Evolutionary conservation across 2,113 vertebrate species (phyloP).

Genomic region (Triplophysa dalaica): DNA sequence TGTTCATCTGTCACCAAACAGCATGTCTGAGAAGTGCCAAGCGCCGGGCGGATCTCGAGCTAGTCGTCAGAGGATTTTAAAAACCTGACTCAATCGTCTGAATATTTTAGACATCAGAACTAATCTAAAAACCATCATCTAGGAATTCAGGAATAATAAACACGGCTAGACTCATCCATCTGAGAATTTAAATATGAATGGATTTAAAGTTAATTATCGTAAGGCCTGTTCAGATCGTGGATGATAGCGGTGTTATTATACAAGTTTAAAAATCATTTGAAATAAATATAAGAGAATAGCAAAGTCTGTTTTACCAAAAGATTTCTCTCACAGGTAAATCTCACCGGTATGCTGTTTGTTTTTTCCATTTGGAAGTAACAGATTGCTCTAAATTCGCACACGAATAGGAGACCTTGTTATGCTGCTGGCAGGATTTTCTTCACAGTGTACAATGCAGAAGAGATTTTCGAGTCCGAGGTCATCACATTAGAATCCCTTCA

Average conservation of each 20-base stretch:
- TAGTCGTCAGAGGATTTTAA: neutral
- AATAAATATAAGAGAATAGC: too few species aligned
- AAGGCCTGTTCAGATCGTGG: too few species aligned
- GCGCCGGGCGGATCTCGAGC: neutral
- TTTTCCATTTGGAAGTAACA: neutral
- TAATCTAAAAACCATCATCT: neutral
- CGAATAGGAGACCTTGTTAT: slow-evolving; percentile 31
- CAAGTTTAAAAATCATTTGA: too few species aligned
- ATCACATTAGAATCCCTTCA: slow-evolving; percentile 4
- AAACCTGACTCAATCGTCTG: neutral
- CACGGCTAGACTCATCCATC: neutral
- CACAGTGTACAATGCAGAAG: neutral
- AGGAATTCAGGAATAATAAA: neutral
- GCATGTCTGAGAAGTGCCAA: neutral
- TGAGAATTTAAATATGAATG: neutral
- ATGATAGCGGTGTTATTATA: too few species aligned
- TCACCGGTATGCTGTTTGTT: neutral
- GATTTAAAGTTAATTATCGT: too few species aligned
- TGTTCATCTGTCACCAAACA: neutral
- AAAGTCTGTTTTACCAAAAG: too few species aligned
- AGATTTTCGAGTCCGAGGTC: slow-evolving; percentile 5
- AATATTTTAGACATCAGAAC: neutral
- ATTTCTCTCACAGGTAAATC: too few species aligned
- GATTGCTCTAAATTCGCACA: slow-evolving; percentile 6
- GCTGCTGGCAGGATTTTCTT: neutral